A percentile compares a stretch with the other conserved stretches of the same genome.
Evolutionary conservation across 1,140 invertebrate genomes (phyloP).

Genomic region (Cherax destructor): DNA sequence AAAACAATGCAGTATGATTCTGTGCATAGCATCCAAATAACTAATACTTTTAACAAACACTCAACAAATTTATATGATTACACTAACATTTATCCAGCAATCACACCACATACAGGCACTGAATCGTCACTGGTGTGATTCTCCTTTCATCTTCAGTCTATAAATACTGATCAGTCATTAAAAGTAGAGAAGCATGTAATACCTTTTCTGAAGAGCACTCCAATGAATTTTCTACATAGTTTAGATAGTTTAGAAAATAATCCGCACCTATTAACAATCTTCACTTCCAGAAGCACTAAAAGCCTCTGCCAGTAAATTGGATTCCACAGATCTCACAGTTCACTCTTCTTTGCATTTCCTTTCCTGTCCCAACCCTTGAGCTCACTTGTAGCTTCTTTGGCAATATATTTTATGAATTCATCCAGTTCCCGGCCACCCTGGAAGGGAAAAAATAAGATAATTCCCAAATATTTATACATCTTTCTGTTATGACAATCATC

Average conservation of each 20-base stretch:
- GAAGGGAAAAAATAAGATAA: slow-evolving; percentile 70
- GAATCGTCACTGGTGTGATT: background rate
- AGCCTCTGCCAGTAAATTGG: background rate
- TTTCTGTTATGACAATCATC: background rate
- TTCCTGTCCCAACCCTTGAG: slow-evolving; percentile 92
- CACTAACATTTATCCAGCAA: background rate
- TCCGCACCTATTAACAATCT: background rate
- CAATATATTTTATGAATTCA: slow-evolving; percentile 97
- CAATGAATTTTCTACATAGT: background rate
- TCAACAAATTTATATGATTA: background rate
- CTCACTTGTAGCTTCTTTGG: slow-evolving; percentile 92
- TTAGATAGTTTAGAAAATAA: background rate
- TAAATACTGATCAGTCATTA: slow-evolving; percentile 6
- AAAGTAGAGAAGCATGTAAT: background rate
- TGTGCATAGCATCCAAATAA: background rate
- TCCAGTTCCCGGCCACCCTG: slow-evolving; percentile 94
- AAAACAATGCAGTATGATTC: background rate
- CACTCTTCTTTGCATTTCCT: slow-evolving; percentile 85
- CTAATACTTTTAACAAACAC: slow-evolving; percentile 26
- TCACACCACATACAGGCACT: slow-evolving; percentile 20
- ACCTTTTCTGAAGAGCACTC: background rate
- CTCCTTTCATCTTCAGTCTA: background rate
- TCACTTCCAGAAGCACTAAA: background rate
- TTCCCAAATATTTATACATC: background rate
- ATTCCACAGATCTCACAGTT: slow-evolving; percentile 76